phyloP scores from a whole-genome alignment of 2,888 invertebrate genomes.

The Cosmia trapezina region DNA sequence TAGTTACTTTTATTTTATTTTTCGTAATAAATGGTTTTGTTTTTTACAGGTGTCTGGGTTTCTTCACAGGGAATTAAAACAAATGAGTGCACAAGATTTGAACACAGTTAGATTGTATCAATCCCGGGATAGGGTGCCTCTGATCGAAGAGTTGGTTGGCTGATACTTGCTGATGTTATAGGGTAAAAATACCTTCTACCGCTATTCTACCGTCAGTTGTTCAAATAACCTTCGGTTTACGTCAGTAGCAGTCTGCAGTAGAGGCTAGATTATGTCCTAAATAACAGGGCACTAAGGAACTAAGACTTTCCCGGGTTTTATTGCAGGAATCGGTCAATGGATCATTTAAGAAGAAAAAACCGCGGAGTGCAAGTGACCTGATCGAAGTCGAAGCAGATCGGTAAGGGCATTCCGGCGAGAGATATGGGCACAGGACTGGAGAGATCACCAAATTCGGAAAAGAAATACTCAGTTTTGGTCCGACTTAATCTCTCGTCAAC shows the following conservation, averaged over 20 bases:
- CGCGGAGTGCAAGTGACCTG: no score
- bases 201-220: neutral
- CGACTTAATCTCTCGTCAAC: no score
- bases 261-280: neutral
- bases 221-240: neutral
- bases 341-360: no score
- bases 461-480: no score
- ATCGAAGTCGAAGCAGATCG: no score
- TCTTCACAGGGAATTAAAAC: neutral
- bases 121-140: neutral
- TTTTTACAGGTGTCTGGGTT: slow-evolving; percentile 17
- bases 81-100: neutral
- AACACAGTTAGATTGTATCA: neutral
- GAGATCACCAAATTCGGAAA: no score
- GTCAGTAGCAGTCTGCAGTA: neutral
- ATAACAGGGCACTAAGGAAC: no score
- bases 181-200: neutral
- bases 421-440: no score
- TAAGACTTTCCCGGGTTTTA: no score
- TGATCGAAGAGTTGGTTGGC: neutral
- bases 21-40: slow-evolving; percentile 33
- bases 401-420: no score
- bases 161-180: neutral
- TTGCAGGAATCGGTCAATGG: no score
- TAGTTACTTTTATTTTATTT: slow-evolving; percentile 35